Conservation (phyloP, 2,888 invertebrate species). For the Limnephilus lunatus region DNA sequence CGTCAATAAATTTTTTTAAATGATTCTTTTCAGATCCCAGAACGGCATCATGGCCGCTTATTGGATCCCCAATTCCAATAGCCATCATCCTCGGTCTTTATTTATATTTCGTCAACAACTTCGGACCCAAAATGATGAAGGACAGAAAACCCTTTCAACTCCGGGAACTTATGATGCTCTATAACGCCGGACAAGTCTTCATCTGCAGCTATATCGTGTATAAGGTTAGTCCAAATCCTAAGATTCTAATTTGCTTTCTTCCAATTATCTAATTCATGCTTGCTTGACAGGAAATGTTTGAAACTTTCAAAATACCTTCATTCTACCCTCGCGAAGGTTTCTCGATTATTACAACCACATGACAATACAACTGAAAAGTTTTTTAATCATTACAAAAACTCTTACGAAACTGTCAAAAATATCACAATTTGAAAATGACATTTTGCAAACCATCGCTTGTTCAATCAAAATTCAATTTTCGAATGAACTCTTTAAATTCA, state of each 20-base stretch:
- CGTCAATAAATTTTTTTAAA: background rate
- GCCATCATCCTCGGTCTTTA: constrained; percentile 79
- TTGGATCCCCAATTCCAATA: constrained; percentile 81
- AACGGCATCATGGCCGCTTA: constrained; percentile 82
- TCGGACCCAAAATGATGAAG: constrained; percentile 86
- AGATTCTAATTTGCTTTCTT: background rate
- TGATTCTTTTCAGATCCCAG: constrained; percentile 77
- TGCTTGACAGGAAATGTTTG: too few relatives aligned
- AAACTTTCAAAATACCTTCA: too few relatives aligned
- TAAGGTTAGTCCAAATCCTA: constrained; percentile 73
- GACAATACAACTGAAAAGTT: too few relatives aligned
- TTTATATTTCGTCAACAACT: constrained; percentile 82
- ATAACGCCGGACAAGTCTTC: constrained; percentile 83
- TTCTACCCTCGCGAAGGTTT: too few relatives aligned
- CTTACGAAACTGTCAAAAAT: too few relatives aligned
- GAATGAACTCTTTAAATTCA: too few relatives aligned
- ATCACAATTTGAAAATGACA: too few relatives aligned
- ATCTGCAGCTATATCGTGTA: constrained; percentile 77
- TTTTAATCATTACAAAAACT: too few relatives aligned
- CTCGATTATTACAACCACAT: too few relatives aligned
- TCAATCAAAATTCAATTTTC: too few relatives aligned
- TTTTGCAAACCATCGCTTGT: too few relatives aligned
- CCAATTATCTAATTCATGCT: too few relatives aligned
- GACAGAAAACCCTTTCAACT: constrained; percentile 81
- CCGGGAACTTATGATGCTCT: constrained; percentile 80